Percentiles rank a stretch among this genome's conserved stretches.
Evolutionary conservation across 53 echinoderm and acorn worm species (phyloP).

Genomic region (Hippasteria phrygiana): DNA sequence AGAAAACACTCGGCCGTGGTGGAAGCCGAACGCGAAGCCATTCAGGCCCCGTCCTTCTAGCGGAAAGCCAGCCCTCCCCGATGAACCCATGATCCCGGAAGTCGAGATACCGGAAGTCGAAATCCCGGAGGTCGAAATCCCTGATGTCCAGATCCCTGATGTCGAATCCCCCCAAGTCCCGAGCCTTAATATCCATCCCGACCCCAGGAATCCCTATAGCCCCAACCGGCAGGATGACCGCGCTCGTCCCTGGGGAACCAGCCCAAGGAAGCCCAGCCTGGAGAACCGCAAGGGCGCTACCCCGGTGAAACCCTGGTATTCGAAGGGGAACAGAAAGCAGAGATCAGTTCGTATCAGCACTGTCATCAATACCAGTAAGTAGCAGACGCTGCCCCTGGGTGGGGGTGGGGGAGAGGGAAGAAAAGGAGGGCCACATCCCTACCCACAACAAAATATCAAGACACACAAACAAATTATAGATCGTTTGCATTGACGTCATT

Average conservation of each 20-base stretch:
- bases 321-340: conserved; percentile 8
- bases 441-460: too few species aligned
- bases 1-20: neutral
- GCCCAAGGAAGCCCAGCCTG: neutral
- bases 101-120: neutral
- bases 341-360: conserved; percentile 34
- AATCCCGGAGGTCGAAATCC: neutral
- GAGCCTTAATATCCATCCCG: neutral
- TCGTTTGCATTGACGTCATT: too few species aligned
- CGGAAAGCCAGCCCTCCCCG: neutral
- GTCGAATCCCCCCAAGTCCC: neutral
- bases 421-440: too few species aligned
- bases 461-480: too few species aligned
- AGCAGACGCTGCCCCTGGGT: too few species aligned
- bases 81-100: neutral
- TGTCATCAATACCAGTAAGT: conserved; percentile 13
- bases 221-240: neutral
- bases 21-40: neutral
- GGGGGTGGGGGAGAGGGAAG: too few species aligned
- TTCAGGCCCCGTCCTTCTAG: neutral
- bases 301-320: neutral
- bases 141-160: neutral
- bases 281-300: neutral
- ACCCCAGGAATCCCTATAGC: conserved; percentile 3
- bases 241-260: neutral